Evolutionary conservation across 2,113 vertebrate genomes (phyloP).

Genomic region (Daphoenositta chrysoptera): DNA sequence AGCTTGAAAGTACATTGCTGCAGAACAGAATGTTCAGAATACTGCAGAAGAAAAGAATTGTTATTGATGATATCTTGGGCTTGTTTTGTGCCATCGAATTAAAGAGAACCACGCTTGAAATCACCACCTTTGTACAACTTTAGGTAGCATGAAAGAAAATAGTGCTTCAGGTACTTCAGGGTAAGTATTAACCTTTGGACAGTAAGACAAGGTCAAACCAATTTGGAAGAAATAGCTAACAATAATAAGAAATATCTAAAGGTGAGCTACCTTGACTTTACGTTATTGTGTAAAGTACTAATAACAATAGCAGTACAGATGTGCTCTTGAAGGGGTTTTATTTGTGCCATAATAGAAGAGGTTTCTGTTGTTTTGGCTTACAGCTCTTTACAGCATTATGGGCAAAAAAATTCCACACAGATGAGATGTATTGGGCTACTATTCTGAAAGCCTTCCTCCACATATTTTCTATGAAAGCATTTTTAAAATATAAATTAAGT

Average conservation of each 20-base stretch:
- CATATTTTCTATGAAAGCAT: not conserved
- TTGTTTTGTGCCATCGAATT: slow-evolving; percentile 8
- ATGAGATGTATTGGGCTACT: not conserved
- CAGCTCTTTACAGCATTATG: not conserved
- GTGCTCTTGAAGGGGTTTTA: not conserved
- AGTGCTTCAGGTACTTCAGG: not conserved
- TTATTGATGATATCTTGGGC: slow-evolving; percentile 38
- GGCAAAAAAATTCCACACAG: not conserved
- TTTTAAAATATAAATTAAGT: not conserved
- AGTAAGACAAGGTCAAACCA: not conserved
- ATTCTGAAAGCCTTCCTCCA: not conserved
- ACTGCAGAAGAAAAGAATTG: slow-evolving; percentile 10
- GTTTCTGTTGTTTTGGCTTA: not conserved
- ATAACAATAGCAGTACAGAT: not conserved
- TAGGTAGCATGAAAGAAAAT: not conserved
- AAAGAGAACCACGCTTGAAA: slow-evolving; percentile 1
- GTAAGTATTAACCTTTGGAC: slow-evolving; percentile 8
- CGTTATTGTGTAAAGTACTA: not conserved
- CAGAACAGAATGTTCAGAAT: slow-evolving; percentile 15
- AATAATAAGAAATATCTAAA: slow-evolving; percentile 18
- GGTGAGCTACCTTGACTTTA: not conserved
- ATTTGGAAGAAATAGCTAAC: slow-evolving; percentile 23
- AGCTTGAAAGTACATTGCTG: slow-evolving; percentile 6
- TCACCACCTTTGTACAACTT: not conserved
- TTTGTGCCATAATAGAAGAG: not conserved